Evolutionary conservation across 2,888 invertebrate species (phyloP), one percentile per base, ranked within the genome.

Genomic region (Papilio protenor): DNA sequence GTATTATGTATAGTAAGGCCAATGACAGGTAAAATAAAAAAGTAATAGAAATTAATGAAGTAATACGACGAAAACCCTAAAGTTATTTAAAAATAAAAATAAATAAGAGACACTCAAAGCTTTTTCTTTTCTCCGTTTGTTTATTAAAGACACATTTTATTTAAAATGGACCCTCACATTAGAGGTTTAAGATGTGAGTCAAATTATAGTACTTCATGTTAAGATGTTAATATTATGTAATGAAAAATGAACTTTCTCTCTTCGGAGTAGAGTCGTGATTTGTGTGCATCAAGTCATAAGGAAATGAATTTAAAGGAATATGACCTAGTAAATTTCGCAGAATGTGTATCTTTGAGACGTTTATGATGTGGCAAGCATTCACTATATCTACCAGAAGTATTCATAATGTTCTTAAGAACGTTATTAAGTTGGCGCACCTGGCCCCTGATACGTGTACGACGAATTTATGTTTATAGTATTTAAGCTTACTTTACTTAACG

Each of bases 301-400:
- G 72, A 72, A 55, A 55, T 72, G 52, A 72, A 72, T 72, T 27
- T 72, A 52, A 72, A 55, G 72, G 72, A 55, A 72, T 55, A 69
- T 69, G 21, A 69, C 45, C 52, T 40, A 55, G 72, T 72, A 72
- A 72, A 72, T 72, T 55, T 55, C 72, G n/a, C 18, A 55, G 72
- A 72, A 72, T 72, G 52, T 72, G 72, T 72, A 72, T 72, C 40
- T 72, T 72, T 72, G 55, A 72, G 72, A 27, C 72, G 52, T 72
- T 72, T 72, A 72, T 72, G 72, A 72, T 72, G 72, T 72, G 72
- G 52, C 55, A 72, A 72, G 33, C 55, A 52, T 72, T 55, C 10
- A 33, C 52, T 72, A 33, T 72, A 33, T 52, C 52, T 52, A 55
- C 33, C 52, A 52, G 11, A 52, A 72, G 27, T 72, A 55, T 52